A percentile compares a stretch with the other conserved stretches of the same genome.
Conservation (phyloP, 2,797 vertebrate species). For the Psittacula echo region DNA sequence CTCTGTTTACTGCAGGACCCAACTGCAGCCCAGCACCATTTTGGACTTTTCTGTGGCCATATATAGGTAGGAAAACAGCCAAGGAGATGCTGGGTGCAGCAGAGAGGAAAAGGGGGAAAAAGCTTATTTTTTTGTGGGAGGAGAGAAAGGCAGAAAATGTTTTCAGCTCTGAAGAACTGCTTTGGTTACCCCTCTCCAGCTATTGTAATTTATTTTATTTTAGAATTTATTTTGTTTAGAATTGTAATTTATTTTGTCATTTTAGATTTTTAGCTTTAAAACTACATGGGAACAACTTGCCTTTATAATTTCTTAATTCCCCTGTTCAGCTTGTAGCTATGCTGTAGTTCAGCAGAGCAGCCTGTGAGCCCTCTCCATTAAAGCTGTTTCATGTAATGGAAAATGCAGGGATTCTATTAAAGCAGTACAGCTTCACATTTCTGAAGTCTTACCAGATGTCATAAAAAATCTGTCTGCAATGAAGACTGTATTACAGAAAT, state of each 20-base stretch:
- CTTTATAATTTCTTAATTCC: not conserved
- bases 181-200: fast-evolving
- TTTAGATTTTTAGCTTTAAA: not conserved
- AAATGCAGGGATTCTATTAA: not conserved
- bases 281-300: not conserved
- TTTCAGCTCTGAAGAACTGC: not conserved
- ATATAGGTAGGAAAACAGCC: not conserved
- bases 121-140: not conserved
- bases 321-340: not conserved
- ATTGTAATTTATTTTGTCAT: not conserved
- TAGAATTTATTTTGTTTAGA: not conserved
- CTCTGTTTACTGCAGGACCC: not conserved
- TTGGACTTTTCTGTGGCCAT: not conserved
- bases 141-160: not conserved
- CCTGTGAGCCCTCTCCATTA: not conserved
- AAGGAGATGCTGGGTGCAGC: not conserved
- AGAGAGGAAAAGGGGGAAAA: not conserved
- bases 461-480: not conserved
- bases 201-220: not conserved
- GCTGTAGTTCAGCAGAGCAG: not conserved
- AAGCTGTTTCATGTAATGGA: not conserved
- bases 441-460: not conserved
- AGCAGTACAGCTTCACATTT: not conserved
- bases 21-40: not conserved
- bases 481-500: not conserved